These are phyloP conservation scores for Rhingia campestris DNA, from an alignment of 2,888 invertebrate genomes.

Conservation along the genomic window DNA sequence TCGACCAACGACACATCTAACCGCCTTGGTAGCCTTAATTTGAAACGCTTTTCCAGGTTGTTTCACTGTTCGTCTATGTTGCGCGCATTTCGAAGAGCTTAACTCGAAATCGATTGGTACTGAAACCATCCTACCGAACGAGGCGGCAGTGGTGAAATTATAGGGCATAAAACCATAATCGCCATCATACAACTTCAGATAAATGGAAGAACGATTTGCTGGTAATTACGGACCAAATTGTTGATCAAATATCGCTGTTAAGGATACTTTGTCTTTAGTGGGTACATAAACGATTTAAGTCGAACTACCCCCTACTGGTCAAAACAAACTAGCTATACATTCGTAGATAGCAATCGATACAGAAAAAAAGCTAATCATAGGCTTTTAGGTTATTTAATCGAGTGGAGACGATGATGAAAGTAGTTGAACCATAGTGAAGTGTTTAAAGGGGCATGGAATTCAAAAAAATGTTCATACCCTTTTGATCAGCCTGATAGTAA, in stretches of 20 bases:
- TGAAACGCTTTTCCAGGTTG: slow-evolving; percentile 64
- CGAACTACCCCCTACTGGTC: slow-evolving; percentile 2
- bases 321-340: slow-evolving; percentile 2
- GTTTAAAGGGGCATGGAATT: neutral
- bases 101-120: slow-evolving; percentile 43
- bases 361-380: slow-evolving; percentile 5
- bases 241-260: slow-evolving; percentile 52
- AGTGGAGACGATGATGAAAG: neutral
- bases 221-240: slow-evolving; percentile 58
- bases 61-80: slow-evolving; percentile 37
- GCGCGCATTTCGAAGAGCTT: slow-evolving; percentile 28
- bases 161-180: slow-evolving; percentile 67
- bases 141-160: slow-evolving; percentile 41
- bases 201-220: slow-evolving; percentile 59
- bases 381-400: slow-evolving; percentile 1
- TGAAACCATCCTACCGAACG: slow-evolving; percentile 3
- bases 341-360: neutral
- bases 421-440: neutral
- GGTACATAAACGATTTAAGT: slow-evolving; percentile 38
- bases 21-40: slow-evolving; percentile 42
- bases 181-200: slow-evolving; percentile 60
- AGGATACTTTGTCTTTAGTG: slow-evolving; percentile 29
- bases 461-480: too few species aligned
- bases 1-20: slow-evolving; percentile 16
- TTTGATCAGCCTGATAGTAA: too few species aligned